These are phyloP conservation scores for Rhinella marina DNA, from an alignment of 2,797 vertebrate species.

Conservation along the genomic window DNA sequence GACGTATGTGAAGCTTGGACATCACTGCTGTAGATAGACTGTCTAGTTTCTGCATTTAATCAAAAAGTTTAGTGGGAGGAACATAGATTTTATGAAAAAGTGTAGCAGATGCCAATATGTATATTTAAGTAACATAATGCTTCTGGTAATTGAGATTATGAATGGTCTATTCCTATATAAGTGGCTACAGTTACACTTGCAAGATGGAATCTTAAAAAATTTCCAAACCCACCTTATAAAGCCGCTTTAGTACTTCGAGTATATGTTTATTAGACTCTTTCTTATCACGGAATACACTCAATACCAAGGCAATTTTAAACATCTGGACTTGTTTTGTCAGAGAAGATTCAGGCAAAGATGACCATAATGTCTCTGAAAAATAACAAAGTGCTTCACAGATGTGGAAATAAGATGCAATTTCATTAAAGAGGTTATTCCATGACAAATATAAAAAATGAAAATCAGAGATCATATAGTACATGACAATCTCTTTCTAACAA, in stretches of 20 bases:
- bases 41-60: no score
- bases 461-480: no score
- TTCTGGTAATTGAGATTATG: neutral
- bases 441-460: no score
- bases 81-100: no score
- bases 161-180: neutral
- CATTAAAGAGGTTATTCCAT: no score
- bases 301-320: slow-evolving; percentile 62
- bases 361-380: slow-evolving; percentile 67
- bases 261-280: slow-evolving; percentile 41
- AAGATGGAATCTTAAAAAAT: no score
- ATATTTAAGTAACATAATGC: neutral
- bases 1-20: no score
- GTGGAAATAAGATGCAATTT: neutral
- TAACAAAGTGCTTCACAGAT: slow-evolving; percentile 5
- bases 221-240: slow-evolving; percentile 64
- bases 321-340: slow-evolving; percentile 65
- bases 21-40: no score
- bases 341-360: slow-evolving; percentile 57
- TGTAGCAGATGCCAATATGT: neutral
- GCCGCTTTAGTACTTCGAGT: slow-evolving; percentile 65
- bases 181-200: neutral
- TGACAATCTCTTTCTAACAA: no score
- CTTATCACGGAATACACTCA: neutral
- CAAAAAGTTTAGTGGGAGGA: no score